These are phyloP conservation scores for Amphiura filiformis DNA, from an alignment of 35 echinoderm and acorn worm genomes.

Conservation along the genomic window DNA sequence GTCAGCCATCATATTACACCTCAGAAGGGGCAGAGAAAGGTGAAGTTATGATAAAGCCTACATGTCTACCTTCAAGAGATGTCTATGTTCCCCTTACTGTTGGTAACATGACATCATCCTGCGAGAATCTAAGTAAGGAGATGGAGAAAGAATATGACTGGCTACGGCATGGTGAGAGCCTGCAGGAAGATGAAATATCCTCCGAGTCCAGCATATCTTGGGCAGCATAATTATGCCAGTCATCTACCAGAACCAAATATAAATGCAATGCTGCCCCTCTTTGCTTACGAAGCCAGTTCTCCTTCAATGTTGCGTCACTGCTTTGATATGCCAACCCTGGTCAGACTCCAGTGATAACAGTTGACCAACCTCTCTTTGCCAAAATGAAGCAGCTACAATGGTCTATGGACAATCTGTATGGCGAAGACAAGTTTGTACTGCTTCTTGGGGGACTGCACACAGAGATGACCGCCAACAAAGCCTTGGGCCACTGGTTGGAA, in stretches of 20 bases:
- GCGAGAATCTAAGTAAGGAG: background rate
- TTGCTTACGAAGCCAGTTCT: conserved; percentile 1
- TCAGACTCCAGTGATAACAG: conserved; percentile 29
- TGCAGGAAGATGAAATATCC: background rate
- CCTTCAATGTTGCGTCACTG: conserved; percentile 23
- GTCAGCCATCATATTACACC: too few relatives aligned
- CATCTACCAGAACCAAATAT: background rate
- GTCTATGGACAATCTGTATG: background rate
- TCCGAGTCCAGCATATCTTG: background rate
- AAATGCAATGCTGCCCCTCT: conserved; percentile 36
- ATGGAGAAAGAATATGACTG: conserved; percentile 31
- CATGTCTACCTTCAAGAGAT: too few relatives aligned
- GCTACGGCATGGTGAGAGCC: background rate
- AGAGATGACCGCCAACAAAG: conserved; percentile 29
- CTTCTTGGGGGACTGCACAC: conserved; percentile 31
- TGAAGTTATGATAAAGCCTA: too few relatives aligned
- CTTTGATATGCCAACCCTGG: conserved; percentile 16
- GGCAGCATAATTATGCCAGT: conserved; percentile 37
- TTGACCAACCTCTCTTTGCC: conserved; percentile 13
- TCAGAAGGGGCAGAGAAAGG: too few relatives aligned
- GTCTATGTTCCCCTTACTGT: too few relatives aligned
- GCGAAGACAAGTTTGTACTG: conserved; percentile 14
- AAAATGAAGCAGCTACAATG: conserved; percentile 32
- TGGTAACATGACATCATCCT: background rate
- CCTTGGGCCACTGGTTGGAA: conserved; percentile 21